A percentile compares a stretch with the other conserved stretches of the same genome.
phyloP scores from a whole-genome alignment of 2,113 vertebrate species.

The Cyanoliseus patagonus region DNA sequence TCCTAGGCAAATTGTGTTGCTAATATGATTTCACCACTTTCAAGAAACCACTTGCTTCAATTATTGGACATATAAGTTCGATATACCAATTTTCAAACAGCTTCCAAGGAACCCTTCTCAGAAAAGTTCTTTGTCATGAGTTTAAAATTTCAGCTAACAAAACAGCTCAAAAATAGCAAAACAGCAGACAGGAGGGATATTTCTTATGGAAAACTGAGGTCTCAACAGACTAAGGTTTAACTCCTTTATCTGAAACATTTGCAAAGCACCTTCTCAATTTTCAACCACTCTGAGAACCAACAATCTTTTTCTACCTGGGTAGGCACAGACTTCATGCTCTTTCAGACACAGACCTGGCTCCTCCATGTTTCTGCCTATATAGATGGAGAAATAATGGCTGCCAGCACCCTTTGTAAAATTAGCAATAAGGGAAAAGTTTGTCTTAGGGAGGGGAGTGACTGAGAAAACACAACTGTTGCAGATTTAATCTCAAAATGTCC shows the following conservation, averaged over 20 bases:
- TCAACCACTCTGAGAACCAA: neutral
- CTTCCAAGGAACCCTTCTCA: neutral
- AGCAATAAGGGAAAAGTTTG: neutral
- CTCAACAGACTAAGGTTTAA: neutral
- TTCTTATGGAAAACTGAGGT: neutral
- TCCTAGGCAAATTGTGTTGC: neutral
- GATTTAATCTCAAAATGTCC: neutral
- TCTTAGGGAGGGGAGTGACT: neutral
- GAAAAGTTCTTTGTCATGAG: neutral
- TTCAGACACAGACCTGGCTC: neutral
- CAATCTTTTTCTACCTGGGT: neutral
- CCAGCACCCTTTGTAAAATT: neutral
- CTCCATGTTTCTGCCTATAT: neutral
- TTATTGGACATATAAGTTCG: neutral
- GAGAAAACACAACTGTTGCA: neutral
- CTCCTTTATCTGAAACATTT: neutral
- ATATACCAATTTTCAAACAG: neutral
- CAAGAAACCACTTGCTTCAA: neutral
- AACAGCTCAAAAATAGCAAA: neutral
- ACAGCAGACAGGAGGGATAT: neutral
- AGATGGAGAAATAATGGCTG: neutral
- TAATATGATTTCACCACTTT: slow-evolving; percentile 26
- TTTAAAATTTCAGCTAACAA: neutral
- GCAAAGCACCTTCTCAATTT: neutral
- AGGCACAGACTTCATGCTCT: neutral